These are phyloP conservation scores for Fissipunctia ypsillon DNA, from an alignment of 2,888 invertebrate species.

Conservation along the genomic window DNA sequence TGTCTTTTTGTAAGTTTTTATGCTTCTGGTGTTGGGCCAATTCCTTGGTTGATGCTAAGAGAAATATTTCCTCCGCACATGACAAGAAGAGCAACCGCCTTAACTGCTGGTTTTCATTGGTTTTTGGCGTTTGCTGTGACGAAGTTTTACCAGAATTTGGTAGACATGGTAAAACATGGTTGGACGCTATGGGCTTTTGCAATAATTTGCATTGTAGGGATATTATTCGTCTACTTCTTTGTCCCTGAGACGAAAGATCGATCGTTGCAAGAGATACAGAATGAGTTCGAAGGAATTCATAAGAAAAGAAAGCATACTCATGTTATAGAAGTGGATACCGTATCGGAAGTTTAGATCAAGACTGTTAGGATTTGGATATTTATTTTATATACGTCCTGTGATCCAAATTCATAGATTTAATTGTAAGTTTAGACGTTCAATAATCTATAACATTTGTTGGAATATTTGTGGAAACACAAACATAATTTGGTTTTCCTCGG, in stretches of 20 bases:
- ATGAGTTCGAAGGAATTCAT: slow-evolving; percentile 87
- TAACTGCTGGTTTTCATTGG: slow-evolving; percentile 93
- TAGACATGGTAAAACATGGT: slow-evolving; percentile 88
- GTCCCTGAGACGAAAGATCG: slow-evolving; percentile 93
- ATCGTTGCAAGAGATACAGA: slow-evolving; percentile 89
- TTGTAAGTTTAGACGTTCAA: slow-evolving; percentile 24
- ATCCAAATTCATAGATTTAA: slow-evolving; percentile 39
- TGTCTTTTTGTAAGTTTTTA: slow-evolving; percentile 91
- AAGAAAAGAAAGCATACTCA: slow-evolving; percentile 85
- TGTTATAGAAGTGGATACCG: slow-evolving; percentile 85
- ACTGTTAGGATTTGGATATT: slow-evolving; percentile 56
- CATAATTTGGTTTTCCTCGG: neutral
- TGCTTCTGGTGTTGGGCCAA: slow-evolving; percentile 92
- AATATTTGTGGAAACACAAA: neutral
- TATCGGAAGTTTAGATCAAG: slow-evolving; percentile 76
- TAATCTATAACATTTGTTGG: slow-evolving; percentile 37
- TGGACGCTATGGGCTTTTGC: slow-evolving; percentile 93
- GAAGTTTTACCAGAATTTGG: slow-evolving; percentile 91
- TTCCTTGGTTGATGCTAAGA: slow-evolving; percentile 93
- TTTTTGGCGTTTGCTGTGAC: slow-evolving; percentile 92
- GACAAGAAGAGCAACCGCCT: slow-evolving; percentile 92
- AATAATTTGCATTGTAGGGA: slow-evolving; percentile 89
- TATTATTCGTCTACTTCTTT: slow-evolving; percentile 91
- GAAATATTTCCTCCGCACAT: slow-evolving; percentile 92
- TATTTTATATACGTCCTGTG: slow-evolving; percentile 2